These are phyloP conservation scores for Papilio polytes DNA, from an alignment of 1,140 invertebrate genomes.

Conservation along the genomic window DNA sequence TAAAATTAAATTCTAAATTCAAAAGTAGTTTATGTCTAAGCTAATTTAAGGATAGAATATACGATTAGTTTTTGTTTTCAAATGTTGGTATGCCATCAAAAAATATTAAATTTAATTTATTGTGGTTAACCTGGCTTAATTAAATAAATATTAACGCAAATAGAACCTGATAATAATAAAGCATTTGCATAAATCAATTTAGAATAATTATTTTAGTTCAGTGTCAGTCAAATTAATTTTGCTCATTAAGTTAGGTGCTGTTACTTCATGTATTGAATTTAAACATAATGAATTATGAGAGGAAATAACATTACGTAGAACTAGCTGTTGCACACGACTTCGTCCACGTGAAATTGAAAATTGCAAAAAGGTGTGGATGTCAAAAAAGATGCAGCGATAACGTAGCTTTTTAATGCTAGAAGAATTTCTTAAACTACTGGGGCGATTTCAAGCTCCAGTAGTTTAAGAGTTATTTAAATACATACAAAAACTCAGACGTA, in stretches of 20 bases:
- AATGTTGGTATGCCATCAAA: neutral
- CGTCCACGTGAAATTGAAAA: too few relatives aligned
- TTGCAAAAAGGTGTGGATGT: too few relatives aligned
- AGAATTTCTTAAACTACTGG: too few relatives aligned
- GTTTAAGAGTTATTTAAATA: too few relatives aligned
- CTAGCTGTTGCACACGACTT: too few relatives aligned
- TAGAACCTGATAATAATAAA: neutral
- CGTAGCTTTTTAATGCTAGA: too few relatives aligned
- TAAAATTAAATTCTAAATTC: neutral
- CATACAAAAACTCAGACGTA: too few relatives aligned
- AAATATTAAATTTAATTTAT: neutral
- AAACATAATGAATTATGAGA: neutral
- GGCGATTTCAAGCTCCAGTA: too few relatives aligned
- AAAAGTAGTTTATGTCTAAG: too few relatives aligned
- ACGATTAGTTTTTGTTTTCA: neutral
- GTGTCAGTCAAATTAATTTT: neutral
- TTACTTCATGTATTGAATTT: neutral
- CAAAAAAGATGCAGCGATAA: too few relatives aligned
- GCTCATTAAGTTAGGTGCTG: neutral
- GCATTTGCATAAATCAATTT: neutral
- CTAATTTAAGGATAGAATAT: too few relatives aligned
- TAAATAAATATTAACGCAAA: neutral
- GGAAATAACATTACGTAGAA: neutral
- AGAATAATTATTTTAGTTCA: slow-evolving; percentile 15
- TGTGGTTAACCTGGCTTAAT: neutral